A percentile compares a stretch with the other conserved stretches of the same genome.
These are phyloP conservation scores for Dreissena rostriformis DNA, from an alignment of 1,140 invertebrate species.

Conservation along the genomic window DNA sequence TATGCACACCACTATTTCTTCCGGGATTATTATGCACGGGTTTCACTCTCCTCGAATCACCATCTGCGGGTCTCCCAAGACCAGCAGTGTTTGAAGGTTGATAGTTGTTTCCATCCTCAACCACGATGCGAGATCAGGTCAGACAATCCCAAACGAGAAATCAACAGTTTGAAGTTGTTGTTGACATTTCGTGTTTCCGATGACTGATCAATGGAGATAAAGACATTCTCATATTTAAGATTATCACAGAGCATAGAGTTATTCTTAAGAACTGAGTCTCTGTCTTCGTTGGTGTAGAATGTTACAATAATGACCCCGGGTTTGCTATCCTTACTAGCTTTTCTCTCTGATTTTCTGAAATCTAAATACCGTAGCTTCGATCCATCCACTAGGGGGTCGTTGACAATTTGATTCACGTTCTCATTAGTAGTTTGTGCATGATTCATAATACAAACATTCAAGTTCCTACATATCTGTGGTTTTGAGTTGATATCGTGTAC, in stretches of 20 bases:
- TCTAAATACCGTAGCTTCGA: slow-evolving; percentile 1
- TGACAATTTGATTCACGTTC: slow-evolving; percentile 16
- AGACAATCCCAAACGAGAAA: too few relatives aligned
- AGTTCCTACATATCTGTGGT: background rate
- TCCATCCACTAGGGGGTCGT: slow-evolving; percentile 17
- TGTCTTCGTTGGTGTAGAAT: background rate
- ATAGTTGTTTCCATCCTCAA: too few relatives aligned
- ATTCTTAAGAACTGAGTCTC: slow-evolving; percentile 1
- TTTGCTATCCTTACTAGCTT: slow-evolving; percentile 23
- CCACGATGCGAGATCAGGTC: too few relatives aligned
- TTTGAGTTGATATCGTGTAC: background rate
- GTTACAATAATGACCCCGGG: slow-evolving; percentile 20
- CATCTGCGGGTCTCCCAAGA: too few relatives aligned
- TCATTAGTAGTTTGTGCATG: slow-evolving; percentile 25
- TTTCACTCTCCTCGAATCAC: too few relatives aligned
- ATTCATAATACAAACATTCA: slow-evolving; percentile 23
- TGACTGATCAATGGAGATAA: background rate
- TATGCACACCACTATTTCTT: too few relatives aligned
- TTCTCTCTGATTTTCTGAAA: slow-evolving; percentile 2
- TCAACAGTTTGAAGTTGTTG: too few relatives aligned
- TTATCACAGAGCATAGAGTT: background rate
- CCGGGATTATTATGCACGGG: too few relatives aligned
- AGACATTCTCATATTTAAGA: slow-evolving; percentile 3
- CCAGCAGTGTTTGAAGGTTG: too few relatives aligned
- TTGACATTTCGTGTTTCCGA: too few relatives aligned